These are phyloP conservation scores for honey bee (Apis mellifera) DNA, from an alignment of 1,140 invertebrate species.

Conservation along the genomic window DNA sequence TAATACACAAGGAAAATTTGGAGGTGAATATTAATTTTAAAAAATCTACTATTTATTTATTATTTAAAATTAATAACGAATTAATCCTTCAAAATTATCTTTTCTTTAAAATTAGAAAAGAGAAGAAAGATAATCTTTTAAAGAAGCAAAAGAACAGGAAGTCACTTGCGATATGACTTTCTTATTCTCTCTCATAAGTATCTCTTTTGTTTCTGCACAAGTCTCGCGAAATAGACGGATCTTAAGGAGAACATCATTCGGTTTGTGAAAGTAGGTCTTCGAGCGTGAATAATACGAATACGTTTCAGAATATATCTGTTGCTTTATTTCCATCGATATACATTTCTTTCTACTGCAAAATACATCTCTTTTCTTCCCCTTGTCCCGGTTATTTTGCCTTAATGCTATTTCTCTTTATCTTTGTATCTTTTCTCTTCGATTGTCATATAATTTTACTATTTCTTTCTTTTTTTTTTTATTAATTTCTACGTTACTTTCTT, in stretches of 20 bases:
- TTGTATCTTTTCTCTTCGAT: neutral
- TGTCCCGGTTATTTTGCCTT: slow-evolving; percentile 12
- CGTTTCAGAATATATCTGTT: slow-evolving; percentile 16
- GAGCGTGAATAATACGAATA: slow-evolving; percentile 53
- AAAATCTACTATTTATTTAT: neutral
- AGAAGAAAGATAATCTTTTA: neutral
- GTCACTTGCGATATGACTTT: neutral
- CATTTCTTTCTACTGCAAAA: slow-evolving; percentile 43
- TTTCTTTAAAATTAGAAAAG: neutral
- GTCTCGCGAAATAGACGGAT: slow-evolving; percentile 30
- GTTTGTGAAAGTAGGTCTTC: slow-evolving; percentile 47
- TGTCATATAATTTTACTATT: neutral
- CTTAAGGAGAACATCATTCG: slow-evolving; percentile 50
- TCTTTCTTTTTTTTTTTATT: neutral
- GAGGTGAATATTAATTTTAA: too few relatives aligned
- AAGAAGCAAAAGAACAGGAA: neutral
- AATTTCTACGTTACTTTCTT: neutral
- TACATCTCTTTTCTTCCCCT: neutral
- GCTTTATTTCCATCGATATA: slow-evolving; percentile 57
- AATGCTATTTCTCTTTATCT: slow-evolving; percentile 34
- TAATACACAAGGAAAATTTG: too few relatives aligned
- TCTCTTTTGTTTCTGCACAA: slow-evolving; percentile 4
- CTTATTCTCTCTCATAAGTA: neutral
- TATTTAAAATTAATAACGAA: neutral
- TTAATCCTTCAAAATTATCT: neutral